Evolutionary conservation across 2,888 invertebrate genomes (phyloP).

Genomic region (Seladonia tumulorum): DNA sequence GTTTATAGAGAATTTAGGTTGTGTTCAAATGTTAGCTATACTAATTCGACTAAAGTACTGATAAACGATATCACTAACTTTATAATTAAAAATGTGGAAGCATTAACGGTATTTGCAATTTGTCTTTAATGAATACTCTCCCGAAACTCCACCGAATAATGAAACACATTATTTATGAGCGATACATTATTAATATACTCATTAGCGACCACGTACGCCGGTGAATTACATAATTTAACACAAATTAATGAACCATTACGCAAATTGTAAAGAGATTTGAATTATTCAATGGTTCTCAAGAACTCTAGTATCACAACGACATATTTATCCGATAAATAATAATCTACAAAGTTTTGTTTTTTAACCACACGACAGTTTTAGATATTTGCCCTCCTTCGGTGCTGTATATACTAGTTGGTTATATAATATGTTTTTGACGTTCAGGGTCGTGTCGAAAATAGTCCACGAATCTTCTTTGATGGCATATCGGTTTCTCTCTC

Average conservation of each 20-base stretch:
- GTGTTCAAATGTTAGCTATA: neutral
- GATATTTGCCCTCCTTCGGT: neutral
- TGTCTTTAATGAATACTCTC: neutral
- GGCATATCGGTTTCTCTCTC: constrained; percentile 3
- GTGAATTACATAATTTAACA: neutral
- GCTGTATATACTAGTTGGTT: neutral
- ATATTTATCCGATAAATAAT: neutral
- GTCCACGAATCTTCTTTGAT: constrained; percentile 1
- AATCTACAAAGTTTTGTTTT: neutral
- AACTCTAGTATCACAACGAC: neutral
- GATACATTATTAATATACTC: neutral
- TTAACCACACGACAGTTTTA: neutral
- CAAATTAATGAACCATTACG: neutral
- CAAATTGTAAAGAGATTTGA: neutral
- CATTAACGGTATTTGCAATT: neutral
- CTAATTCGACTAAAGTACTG: neutral
- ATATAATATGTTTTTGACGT: constrained; percentile 1
- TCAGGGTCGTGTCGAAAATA: constrained; percentile 1
- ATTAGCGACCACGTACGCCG: neutral
- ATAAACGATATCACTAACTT: neutral
- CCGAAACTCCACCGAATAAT: neutral
- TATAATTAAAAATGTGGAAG: neutral
- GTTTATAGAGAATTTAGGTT: neutral
- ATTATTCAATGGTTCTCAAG: neutral
- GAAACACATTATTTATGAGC: neutral